These are phyloP conservation scores for Rosalia funebris DNA, from an alignment of 2,888 invertebrate species.

Conservation along the genomic window DNA sequence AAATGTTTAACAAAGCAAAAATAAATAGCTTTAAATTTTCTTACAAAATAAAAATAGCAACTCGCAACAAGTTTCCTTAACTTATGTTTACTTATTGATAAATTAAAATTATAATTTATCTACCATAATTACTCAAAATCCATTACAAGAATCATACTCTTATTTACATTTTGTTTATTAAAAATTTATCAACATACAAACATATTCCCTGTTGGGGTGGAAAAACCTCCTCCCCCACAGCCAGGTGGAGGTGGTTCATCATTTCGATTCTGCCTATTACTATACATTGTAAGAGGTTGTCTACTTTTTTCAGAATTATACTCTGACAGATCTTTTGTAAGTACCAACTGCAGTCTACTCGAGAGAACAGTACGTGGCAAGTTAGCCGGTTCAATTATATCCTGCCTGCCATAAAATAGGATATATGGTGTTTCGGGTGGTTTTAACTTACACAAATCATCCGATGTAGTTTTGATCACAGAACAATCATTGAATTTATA, in stretches of 20 bases:
- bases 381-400: conserved; percentile 55
- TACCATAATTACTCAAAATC: conserved; percentile 19
- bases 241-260: conserved; percentile 68
- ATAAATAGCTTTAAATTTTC: neutral
- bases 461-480: conserved; percentile 72
- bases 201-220: conserved; percentile 56
- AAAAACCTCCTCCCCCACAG: conserved; percentile 64
- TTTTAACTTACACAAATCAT: conserved; percentile 71
- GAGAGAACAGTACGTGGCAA: conserved; percentile 54
- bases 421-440: conserved; percentile 86
- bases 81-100: conserved; percentile 27
- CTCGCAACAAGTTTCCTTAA: conserved; percentile 19
- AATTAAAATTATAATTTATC: conserved; percentile 28
- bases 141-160: conserved; percentile 21
- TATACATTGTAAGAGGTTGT: conserved; percentile 49
- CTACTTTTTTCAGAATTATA: conserved; percentile 53
- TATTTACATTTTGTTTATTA: conserved; percentile 11
- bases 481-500: conserved; percentile 83
- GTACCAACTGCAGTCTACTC: conserved; percentile 50
- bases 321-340: conserved; percentile 57
- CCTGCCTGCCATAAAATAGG: conserved; percentile 74
- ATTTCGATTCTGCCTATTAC: conserved; percentile 58
- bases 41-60: conserved; percentile 11
- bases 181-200: conserved; percentile 58
- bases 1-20: neutral